Evolutionary conservation across 2,797 vertebrate genomes (phyloP), one percentile per base, ranked within the genome.

Genomic region (Crenichthys baileyi): DNA sequence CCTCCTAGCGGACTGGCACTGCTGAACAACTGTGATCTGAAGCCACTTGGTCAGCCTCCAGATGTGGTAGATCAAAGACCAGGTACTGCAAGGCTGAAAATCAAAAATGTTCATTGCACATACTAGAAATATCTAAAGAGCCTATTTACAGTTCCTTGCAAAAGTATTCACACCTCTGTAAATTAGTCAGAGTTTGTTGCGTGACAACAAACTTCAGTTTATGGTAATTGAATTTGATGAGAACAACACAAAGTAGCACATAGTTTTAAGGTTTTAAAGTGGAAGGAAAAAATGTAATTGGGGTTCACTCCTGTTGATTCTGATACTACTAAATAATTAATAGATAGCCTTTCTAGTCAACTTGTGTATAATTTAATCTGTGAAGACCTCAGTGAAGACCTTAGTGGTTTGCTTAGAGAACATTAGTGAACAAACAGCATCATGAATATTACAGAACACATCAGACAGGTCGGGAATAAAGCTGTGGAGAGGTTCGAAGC

Each of bases 1-100:
- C 87, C 92, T 88, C 90, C 92, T 87, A 82, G 53, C 58, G 90
- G 90, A 86, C 84, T 87, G 3, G 76, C 86, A 26, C 89, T 85
- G n/a, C 88, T 75, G 81, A 90, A 77, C 85, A 88, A 41, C 70
- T 79, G 24, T 75, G 85, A 85, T 85, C 81, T 88, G 79, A 87
- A 85, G 73, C 89, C 70, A 72, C 81, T 80, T 39, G 51, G 79
- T 77, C 82, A 77, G 81, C 79, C 85, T 68, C 79, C 85, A 55
- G 73, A 81, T 79, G 53, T 75, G 7, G 51, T 73, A 67, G 76
- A 85, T 78, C 83, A 86, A 77, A 88, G 75, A 56, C 75, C 87
- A 92, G 93, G 94, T 95, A 91, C 72, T 70, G 39, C 0, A 18
- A 71, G 39, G 41, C 70, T 79, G 11, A 70, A 73, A 71, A 74